A percentile compares a stretch with the other conserved stretches of the same genome.
phyloP scores from a whole-genome alignment of 2,113 vertebrate genomes.

The Apus apus region DNA sequence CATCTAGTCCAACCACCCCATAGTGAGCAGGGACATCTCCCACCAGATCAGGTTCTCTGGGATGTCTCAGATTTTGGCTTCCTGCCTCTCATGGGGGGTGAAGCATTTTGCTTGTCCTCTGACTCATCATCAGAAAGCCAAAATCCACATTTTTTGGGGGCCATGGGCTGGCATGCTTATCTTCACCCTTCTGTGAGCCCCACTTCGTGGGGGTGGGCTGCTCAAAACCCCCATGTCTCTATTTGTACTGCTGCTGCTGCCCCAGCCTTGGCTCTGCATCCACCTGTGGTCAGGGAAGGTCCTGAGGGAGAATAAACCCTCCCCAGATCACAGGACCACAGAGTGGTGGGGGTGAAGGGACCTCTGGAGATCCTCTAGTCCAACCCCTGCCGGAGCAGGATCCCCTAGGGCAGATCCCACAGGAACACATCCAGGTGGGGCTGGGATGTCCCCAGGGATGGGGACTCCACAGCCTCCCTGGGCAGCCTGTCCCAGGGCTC shows the following conservation, averaged over 20 bases:
- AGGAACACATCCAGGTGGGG: too few relatives aligned
- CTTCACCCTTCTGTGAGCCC: neutral
- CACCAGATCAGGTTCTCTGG: neutral
- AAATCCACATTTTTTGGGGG: fast-evolving
- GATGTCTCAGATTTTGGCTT: fast-evolving
- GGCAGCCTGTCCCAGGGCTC: neutral
- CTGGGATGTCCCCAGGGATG: too few relatives aligned
- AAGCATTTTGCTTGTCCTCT: neutral
- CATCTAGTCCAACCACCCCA: too few relatives aligned
- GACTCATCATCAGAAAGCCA: neutral
- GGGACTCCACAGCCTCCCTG: too few relatives aligned
- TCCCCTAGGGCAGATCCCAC: too few relatives aligned
- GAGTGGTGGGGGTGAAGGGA: too few relatives aligned
- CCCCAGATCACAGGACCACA: too few relatives aligned
- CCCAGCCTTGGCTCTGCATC: neutral
- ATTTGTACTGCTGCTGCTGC: neutral
- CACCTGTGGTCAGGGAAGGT: fast-evolving
- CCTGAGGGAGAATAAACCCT: neutral
- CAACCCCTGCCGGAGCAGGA: too few relatives aligned
- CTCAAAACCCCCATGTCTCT: neutral
- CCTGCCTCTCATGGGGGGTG: neutral
- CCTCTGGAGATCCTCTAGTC: too few relatives aligned
- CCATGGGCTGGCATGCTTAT: neutral
- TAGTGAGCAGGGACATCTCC: neutral
- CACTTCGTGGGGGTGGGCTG: neutral